These are phyloP conservation scores for Imbricaverruca yamaguchii DNA, from an alignment of 2,888 invertebrate species.

Conservation along the genomic window DNA sequence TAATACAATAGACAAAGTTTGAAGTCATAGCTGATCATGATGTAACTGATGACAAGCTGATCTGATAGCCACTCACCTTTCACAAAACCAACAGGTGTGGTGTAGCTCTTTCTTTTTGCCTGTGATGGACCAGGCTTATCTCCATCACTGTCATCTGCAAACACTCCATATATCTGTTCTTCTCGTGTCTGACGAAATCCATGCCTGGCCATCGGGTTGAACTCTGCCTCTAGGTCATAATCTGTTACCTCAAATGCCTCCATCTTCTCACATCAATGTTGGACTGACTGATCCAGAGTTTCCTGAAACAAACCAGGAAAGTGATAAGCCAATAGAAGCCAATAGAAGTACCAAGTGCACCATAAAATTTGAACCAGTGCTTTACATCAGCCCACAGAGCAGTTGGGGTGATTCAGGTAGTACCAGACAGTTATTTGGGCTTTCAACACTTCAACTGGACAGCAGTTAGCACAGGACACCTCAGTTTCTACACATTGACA, in stretches of 20 bases:
- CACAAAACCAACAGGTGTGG: conserved; percentile 81
- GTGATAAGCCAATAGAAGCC: too few species aligned
- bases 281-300: too few species aligned
- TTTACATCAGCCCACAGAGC: too few species aligned
- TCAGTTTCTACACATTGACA: too few species aligned
- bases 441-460: too few species aligned
- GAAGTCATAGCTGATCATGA: neutral
- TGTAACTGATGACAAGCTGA: neutral
- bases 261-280: conserved; percentile 57
- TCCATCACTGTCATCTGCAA: conserved; percentile 80
- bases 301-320: too few species aligned
- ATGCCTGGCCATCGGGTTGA: conserved; percentile 62
- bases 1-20: neutral
- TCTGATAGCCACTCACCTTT: conserved; percentile 25
- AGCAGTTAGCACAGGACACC: too few species aligned
- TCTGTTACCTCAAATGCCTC: conserved; percentile 93
- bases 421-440: too few species aligned
- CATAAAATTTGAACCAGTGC: too few species aligned
- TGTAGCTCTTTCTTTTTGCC: conserved; percentile 49
- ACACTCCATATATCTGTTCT: conserved; percentile 90
- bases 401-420: too few species aligned
- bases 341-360: too few species aligned
- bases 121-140: conserved; percentile 44
- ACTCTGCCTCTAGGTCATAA: conserved; percentile 86
- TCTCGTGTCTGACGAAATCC: conserved; percentile 43